These are phyloP conservation scores for Empidonax traillii DNA, from an alignment of 2,113 vertebrate species.

Conservation along the genomic window DNA sequence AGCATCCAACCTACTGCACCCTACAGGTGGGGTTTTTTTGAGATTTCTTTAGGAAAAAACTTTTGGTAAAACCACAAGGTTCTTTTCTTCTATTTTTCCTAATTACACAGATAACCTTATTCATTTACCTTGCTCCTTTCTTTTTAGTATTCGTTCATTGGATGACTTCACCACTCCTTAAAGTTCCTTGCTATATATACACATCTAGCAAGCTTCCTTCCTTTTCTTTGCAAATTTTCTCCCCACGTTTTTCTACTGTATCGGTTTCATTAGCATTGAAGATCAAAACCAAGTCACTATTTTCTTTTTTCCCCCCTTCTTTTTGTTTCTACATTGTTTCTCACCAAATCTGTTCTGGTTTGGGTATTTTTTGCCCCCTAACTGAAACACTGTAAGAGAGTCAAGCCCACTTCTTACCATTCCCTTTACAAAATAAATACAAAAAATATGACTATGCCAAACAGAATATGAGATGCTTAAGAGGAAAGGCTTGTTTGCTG, in stretches of 20 bases:
- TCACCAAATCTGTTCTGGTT: not conserved
- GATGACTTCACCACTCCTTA: not conserved
- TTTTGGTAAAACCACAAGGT: not conserved
- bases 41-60: not conserved
- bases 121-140: not conserved
- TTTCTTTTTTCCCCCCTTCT: not conserved
- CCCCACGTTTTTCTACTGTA: not conserved
- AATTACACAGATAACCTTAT: not conserved
- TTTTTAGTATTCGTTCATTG: not conserved
- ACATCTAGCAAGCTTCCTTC: not conserved
- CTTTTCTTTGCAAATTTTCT: not conserved
- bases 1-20: not conserved
- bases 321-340: not conserved
- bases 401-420: not conserved
- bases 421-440: not conserved
- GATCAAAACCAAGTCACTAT: not conserved
- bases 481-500: not conserved
- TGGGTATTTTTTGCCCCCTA: fast-evolving
- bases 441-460: not conserved
- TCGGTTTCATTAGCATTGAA: not conserved
- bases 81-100: not conserved
- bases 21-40: not conserved
- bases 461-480: not conserved
- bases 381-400: not conserved
- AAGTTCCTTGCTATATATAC: not conserved